These are phyloP conservation scores for Chelmon rostratus DNA, from an alignment of 2,797 vertebrate genomes.

Conservation along the genomic window DNA sequence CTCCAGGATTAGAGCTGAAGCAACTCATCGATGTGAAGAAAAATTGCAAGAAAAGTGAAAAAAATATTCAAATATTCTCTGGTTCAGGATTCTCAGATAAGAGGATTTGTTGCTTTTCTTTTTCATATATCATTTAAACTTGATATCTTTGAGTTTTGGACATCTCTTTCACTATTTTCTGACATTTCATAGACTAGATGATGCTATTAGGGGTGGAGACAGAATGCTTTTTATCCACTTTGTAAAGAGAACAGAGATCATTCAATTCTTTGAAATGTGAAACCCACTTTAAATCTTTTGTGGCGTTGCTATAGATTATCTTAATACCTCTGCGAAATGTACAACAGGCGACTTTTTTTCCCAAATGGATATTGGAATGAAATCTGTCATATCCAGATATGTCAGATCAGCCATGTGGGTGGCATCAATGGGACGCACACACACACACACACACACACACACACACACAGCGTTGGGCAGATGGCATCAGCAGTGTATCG, in stretches of 20 bases:
- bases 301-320: slow-evolving; percentile 33
- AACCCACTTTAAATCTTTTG: background rate
- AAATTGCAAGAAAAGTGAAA: background rate
- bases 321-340: slow-evolving; percentile 37
- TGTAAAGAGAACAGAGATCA: background rate
- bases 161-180: background rate
- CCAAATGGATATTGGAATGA: slow-evolving; percentile 39
- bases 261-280: slow-evolving; percentile 6
- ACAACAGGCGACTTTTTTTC: slow-evolving; percentile 22
- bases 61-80: background rate
- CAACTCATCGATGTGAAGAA: background rate
- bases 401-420: slow-evolving; percentile 54
- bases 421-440: slow-evolving; percentile 37
- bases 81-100: background rate
- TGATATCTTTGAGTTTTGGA: background rate
- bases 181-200: background rate
- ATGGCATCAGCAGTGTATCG: slow-evolving; percentile 67
- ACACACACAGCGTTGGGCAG: slow-evolving; percentile 59
- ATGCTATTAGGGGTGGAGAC: background rate
- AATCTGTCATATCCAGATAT: slow-evolving; percentile 58
- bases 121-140: background rate
- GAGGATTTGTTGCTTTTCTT: background rate
- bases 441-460: slow-evolving; percentile 16
- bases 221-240: background rate
- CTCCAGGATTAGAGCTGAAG: background rate